These are phyloP conservation scores for Thera britannica DNA, from an alignment of 2,888 invertebrate species.

Conservation along the genomic window DNA sequence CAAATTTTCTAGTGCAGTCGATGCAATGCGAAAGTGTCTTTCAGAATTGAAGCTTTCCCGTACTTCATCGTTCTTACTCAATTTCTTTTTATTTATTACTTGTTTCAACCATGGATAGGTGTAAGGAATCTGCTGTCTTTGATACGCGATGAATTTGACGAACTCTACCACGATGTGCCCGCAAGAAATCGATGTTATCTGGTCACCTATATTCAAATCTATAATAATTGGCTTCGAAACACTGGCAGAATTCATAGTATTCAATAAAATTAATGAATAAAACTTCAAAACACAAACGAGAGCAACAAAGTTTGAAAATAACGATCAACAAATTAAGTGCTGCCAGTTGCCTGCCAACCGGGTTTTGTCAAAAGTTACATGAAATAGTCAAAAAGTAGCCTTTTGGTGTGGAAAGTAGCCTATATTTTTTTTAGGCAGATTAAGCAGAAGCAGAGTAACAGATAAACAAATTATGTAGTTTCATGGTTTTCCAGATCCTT, in stretches of 20 bases:
- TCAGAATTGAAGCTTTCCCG: constrained; percentile 73
- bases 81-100: constrained; percentile 68
- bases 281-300: not conserved
- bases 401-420: no score
- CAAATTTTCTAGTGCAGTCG: constrained; percentile 72
- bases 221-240: constrained; percentile 55
- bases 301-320: not conserved
- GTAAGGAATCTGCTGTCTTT: constrained; percentile 83
- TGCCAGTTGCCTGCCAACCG: no score
- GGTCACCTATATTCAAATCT: constrained; percentile 76
- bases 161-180: constrained; percentile 84
- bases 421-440: no score
- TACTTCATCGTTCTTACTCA: constrained; percentile 38
- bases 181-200: constrained; percentile 83
- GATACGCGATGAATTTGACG: constrained; percentile 83
- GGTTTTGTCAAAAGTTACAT: no score
- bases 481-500: no score
- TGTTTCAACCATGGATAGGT: constrained; percentile 80
- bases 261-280: not conserved
- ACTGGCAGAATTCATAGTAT: constrained; percentile 45
- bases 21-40: constrained; percentile 71
- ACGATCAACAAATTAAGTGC: not conserved
- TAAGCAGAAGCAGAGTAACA: no score
- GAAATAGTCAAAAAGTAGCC: no score
- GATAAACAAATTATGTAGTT: no score